Evolutionary conservation across 1,140 invertebrate species (phyloP).

Genomic region (Luehdorfia chinensis): DNA sequence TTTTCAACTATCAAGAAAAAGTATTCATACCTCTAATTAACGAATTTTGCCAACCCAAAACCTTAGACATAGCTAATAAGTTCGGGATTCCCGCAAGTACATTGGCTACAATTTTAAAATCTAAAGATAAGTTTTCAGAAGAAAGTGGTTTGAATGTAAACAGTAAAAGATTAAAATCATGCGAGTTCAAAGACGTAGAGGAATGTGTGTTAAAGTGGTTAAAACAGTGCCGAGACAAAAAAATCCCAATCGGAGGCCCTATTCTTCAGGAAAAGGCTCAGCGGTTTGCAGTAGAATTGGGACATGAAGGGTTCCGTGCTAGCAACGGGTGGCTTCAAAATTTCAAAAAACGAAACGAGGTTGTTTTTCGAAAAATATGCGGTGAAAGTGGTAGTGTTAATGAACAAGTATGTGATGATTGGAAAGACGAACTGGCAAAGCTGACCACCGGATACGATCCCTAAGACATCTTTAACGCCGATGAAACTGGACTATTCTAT

Average conservation of each 20-base stretch:
- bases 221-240: slow-evolving; percentile 42
- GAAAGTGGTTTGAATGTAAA: slow-evolving; percentile 28
- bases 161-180: slow-evolving; percentile 26
- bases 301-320: slow-evolving; percentile 39
- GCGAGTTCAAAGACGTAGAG: slow-evolving; percentile 25
- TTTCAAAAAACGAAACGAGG: slow-evolving; percentile 37
- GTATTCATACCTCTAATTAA: no score
- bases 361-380: slow-evolving; percentile 15
- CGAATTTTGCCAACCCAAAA: no score
- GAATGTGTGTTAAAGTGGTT: slow-evolving; percentile 42
- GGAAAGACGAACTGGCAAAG: slow-evolving; percentile 23
- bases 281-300: slow-evolving; percentile 40
- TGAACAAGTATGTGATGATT: slow-evolving; percentile 6
- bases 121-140: slow-evolving; percentile 23
- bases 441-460: slow-evolving; percentile 35
- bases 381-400: neutral
- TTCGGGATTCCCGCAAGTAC: no score
- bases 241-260: slow-evolving; percentile 40
- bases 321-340: slow-evolving; percentile 56
- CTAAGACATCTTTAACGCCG: slow-evolving; percentile 68
- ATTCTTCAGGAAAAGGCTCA: slow-evolving; percentile 50
- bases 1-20: no score
- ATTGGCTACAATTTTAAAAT: neutral
- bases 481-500: slow-evolving; percentile 72
- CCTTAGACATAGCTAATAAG: no score